Conservation (phyloP, 2,113 vertebrate genomes). For the Tinamus guttatus region DNA sequence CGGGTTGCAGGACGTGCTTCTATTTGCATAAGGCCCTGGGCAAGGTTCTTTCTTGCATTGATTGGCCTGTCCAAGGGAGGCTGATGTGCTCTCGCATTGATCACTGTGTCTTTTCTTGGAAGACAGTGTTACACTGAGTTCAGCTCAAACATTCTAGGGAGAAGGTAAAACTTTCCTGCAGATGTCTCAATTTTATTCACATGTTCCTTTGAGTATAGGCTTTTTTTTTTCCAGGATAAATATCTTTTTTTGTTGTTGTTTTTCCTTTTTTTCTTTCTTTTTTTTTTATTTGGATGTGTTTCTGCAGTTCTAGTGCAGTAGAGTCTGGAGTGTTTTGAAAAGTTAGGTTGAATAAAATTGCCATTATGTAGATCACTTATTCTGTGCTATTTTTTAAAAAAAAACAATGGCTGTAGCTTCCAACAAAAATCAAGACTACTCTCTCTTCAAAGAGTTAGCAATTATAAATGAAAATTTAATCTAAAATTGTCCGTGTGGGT, state of each 20-base stretch:
- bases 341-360: conserved; percentile 51
- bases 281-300: conserved; percentile 52
- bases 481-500: conserved; percentile 7
- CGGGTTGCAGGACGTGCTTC: conserved; percentile 93
- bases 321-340: conserved; percentile 34
- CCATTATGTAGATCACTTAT: conserved; percentile 49
- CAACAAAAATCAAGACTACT: conserved; percentile 69
- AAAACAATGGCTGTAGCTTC: conserved; percentile 65
- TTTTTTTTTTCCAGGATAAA: conserved; percentile 11
- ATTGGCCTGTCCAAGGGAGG: conserved; percentile 98
- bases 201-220: conserved; percentile 74
- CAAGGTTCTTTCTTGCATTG: conserved; percentile 99
- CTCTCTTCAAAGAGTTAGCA: conserved; percentile 63
- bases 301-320: conserved; percentile 25
- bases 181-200: conserved; percentile 86
- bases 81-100: conserved; percentile 96
- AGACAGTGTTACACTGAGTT: conserved; percentile 94
- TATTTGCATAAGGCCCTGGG: conserved; percentile 99
- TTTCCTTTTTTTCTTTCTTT: background rate
- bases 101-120: conserved; percentile 93
- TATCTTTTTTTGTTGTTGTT: background rate
- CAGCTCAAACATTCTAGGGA: conserved; percentile 89
- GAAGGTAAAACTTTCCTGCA: conserved; percentile 85
- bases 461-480: conserved; percentile 48
- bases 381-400: conserved; percentile 56